Evolutionary conservation across 1,140 invertebrate genomes (phyloP), one percentile per base, ranked within the genome.

Genomic region (Tetranychus cinnabarinus): DNA sequence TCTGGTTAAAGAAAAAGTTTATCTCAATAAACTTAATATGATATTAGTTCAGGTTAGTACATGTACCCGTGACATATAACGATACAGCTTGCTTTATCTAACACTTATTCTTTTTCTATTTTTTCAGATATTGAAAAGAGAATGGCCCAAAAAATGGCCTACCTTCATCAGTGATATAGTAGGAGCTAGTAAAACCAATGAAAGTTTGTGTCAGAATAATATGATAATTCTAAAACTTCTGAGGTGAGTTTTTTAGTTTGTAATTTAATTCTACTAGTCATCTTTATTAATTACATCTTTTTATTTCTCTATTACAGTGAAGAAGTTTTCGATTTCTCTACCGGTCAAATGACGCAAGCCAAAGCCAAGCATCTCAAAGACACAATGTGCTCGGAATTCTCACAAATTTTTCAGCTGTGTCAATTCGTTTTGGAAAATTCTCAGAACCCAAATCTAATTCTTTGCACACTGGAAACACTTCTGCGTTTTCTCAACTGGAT

Each of bases 121-220:
- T n/a, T 23, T 33, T 33, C 77, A 97, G 82, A 96, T 99, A 65
- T 78, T 99, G 65, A 99, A 99, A 75, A 79, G 93, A 69, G 96
- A 99, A 75, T 99, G 96, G 96, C 96, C 96, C 55, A 91, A 93
- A 70, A 96, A 98, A 72, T 99, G 96, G 96, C 88, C 96, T 69
- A 86, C 88, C 5, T 99, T 99, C 72, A 98, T 99, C 64, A 82
- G 85, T 69, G 96, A 99, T 70, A 98, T 99, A 74, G 93, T 99
- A 58, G 93, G 93, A 47, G 89, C 93, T 13, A 95, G 89, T 70
- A 97, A 97, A 77, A 97, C 91, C 13, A 97, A 97, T 72, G 95
- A 98, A 74, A 89, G 87, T 68, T 78, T 99, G 8, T 99, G 96
- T 78, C 92, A 97, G 75, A 99, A 99, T 72, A 99, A 98, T 70